Base-by-base conservation (phyloP, 2,797 vertebrate genomes). In the Distichodus sexfasciatus region DNA sequence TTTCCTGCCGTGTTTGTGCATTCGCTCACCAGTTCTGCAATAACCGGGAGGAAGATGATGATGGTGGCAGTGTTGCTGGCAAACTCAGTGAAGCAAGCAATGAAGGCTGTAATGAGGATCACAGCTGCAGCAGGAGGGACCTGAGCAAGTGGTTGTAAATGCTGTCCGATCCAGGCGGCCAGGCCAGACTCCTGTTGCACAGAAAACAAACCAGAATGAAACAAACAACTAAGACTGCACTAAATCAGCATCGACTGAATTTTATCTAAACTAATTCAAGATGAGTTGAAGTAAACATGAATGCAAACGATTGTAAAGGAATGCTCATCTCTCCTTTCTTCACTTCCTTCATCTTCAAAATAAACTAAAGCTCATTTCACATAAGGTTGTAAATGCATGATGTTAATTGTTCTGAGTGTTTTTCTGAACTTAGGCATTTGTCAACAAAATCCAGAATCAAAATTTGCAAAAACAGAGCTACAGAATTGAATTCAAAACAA, bases 11-110 rank as follows among this genome's bases (percentile, higher is more conserved):
- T n/a, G n/a, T 64, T 19, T 70, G 40, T 41, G 8, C 29, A 17
- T 3, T 50, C 10, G 47, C 85, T 86, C 85, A 99, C 97, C 95
- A 99, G 88, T 82, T 99, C 96, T 17, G 94, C 92, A 68, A 99
- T 86, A 71, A 98, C 87, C 0, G 96, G 97, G 58, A 99, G 83
- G 57, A 99, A 98, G 86, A 99, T 98, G 81, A 98, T 95, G 60
- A 96, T 95, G 0, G 97, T 98, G 83, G 96, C 96, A 0, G 95
- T 97, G 88, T 98, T 99, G 88, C 96, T 98, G 83, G 96, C 95
- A 6, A 98, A 96, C 87, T 99, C 97, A 0, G 97, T 99, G 87
- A 99, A 97, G 72, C 92, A 89, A 79, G 95, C 94, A 0, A 99
- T 88, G 68, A 97, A 93, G 3, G 85, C 85, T 0, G 95, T 95